Evolutionary conservation across 2,797 vertebrate genomes (phyloP), one percentile per base, ranked within the genome.

Genomic region (Cyprinodon diabolis): DNA sequence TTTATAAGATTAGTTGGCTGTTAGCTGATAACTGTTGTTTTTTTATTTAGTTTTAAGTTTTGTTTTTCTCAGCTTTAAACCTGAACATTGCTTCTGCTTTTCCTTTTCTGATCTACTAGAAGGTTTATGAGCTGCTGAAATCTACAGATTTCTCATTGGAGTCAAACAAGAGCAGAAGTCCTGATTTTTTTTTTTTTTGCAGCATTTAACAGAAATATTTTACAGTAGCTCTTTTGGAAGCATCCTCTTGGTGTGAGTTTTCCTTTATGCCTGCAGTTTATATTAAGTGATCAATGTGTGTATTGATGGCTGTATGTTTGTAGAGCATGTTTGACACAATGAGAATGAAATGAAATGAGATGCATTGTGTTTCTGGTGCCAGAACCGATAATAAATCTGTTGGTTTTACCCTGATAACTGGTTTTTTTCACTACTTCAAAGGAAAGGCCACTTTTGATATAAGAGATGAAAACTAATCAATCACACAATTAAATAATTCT

Each of bases 321-420:
- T 87, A 78, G 92, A 91, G 93, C 93, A 94, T 94, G 93, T 89
- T 88, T 81, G 89, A 88, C 83, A 86, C 78, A 68, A 80, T 74
- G 79, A 86, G 90, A 88, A 91, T 86, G 87, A 86, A 89, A 80
- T 77, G 78, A 90, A 63, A 75, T 88, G 86, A 83, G 82, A 90
- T 87, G 84, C 80, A 68, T 89, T 91, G 82, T 92, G 90, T 90
- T 90, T 87, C 75, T 87, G 78, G 85, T 91, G 83, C 83, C 84
- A 81, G 77, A 89, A 84, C 84, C 89, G 84, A 85, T 86, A 90
- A 93, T 87, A 89, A 88, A 90, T 76, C 68, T 76, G 56, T 88
- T 85, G 78, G 82, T 90, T 92, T 87, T 87, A 82, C 54, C 30
- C 62, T 6, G 1, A 51, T 1, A 40, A 10, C 2, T 58, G 63